phyloP scores from a whole-genome alignment of 2,797 vertebrate species.

The Liasis olivaceus region DNA sequence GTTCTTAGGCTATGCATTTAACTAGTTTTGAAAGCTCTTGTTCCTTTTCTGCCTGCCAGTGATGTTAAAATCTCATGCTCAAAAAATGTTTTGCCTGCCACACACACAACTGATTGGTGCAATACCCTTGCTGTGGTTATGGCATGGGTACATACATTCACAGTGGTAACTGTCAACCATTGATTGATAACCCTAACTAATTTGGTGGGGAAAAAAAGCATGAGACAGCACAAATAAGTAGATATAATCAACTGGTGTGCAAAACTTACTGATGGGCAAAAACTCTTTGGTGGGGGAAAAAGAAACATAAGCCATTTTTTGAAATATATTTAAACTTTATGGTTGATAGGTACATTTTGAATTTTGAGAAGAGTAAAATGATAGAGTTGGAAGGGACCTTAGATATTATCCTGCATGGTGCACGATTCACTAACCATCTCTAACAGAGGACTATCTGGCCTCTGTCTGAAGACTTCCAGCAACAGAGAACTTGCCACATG shows the following conservation, averaged over 20 bases:
- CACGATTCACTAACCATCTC: neutral
- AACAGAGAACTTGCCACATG: too few species aligned
- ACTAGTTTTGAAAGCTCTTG: neutral
- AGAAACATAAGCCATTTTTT: neutral
- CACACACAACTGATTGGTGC: neutral
- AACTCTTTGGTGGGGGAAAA: neutral
- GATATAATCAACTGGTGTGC: neutral
- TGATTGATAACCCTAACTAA: neutral
- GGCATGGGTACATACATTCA: neutral
- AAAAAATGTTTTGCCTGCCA: neutral
- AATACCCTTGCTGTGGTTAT: neutral
- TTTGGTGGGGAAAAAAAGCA: neutral
- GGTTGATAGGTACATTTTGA: neutral
- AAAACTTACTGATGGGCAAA: neutral
- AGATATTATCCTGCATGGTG: neutral
- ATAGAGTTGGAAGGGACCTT: neutral
- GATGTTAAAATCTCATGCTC: neutral
- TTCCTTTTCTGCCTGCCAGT: neutral
- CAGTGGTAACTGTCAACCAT: neutral
- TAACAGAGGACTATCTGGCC: neutral
- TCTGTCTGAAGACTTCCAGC: neutral
- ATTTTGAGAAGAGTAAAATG: neutral
- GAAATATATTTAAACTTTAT: neutral
- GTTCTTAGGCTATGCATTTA: neutral
- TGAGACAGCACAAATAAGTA: neutral